Evolutionary conservation across 2,888 invertebrate species (phyloP), one percentile per base, ranked within the genome.

Genomic region (Nomada ferruginata): DNA sequence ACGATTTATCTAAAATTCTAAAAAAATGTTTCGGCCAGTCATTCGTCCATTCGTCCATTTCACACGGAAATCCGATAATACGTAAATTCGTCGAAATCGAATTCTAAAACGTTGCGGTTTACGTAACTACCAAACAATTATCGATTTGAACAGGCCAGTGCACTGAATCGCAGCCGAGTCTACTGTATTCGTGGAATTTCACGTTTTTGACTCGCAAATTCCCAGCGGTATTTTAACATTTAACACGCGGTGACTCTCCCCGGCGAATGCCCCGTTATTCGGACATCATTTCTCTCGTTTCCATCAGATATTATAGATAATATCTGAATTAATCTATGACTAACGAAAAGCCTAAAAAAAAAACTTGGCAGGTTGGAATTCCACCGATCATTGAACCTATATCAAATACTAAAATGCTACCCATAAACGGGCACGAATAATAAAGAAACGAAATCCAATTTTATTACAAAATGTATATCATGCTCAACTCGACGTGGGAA

Each of bases 61-160:
- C 36, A 29, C 15, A 2, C 26, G 10, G 44, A 47, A 61, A 69
- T 20, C n/a, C 63, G 47, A 64, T 64, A 57, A 70, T 63, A 11
- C 63, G 60, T 63, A 50, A 70, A 76, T 70, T 69, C 47, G 20
- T 10, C 36, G 70, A 18, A 70, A 70, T 71, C 71, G 55, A 76
- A 57, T 64, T 69, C 60, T 57, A 63, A 76, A 76, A 71, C 47
- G 64, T 10, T 18, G 20, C 55, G 55, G 64, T 68, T 76, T 76
- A 59, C 76, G 57, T 47, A 63, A 71, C 64, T 59, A 50, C 42
- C 36, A 59, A 59, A 50, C 71, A 71, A 71, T 76, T 64, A 64
- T 64, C 71, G 71, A 76, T 76, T 76, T 76, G 50, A 59, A 63
- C 71, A 52, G 63, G 10, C 42, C 71, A 55, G 26, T 42, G 64